Evolutionary conservation across 1,140 invertebrate genomes (phyloP).

Genomic region (Cylas formicarius): DNA sequence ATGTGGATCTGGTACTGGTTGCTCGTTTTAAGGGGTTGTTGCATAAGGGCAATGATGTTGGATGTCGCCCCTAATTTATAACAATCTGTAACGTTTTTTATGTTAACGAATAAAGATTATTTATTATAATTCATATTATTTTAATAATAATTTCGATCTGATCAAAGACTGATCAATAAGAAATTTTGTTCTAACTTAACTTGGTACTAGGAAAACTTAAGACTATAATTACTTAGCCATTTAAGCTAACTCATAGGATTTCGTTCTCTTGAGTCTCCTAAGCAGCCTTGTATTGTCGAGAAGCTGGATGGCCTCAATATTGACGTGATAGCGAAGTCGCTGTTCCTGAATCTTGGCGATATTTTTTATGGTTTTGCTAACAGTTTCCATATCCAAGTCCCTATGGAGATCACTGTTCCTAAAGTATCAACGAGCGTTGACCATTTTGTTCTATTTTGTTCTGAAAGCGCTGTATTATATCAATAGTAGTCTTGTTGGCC

Average conservation of each 20-base stretch:
- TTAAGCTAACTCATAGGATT: conserved; percentile 1
- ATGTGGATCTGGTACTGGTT: too few relatives aligned
- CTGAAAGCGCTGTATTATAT: conserved; percentile 23
- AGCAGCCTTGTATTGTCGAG: conserved; percentile 7
- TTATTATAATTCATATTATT: too few relatives aligned
- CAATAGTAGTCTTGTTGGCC: conserved; percentile 14
- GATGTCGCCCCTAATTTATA: too few relatives aligned
- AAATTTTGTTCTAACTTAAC: too few relatives aligned
- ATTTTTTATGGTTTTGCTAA: conserved; percentile 17
- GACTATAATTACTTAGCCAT: too few relatives aligned
- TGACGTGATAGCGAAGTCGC: conserved; percentile 12
- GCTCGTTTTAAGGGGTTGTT: too few relatives aligned
- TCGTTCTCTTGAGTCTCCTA: conserved; percentile 7
- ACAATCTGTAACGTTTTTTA: too few relatives aligned
- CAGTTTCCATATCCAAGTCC: conserved; percentile 14
- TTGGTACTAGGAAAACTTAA: too few relatives aligned
- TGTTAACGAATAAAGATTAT: too few relatives aligned
- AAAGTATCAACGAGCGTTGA: conserved; percentile 24
- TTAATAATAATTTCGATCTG: too few relatives aligned
- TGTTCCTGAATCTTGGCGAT: conserved; percentile 12
- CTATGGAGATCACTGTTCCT: conserved; percentile 14
- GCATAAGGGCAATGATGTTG: too few relatives aligned
- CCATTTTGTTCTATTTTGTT: conserved; percentile 23
- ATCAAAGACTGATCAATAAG: too few relatives aligned
- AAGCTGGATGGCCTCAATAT: conserved; percentile 14